Percentiles rank a stretch among this genome's conserved stretches.
Evolutionary conservation across 2,113 vertebrate species (phyloP).

Genomic region (Rhinoderma darwinii): DNA sequence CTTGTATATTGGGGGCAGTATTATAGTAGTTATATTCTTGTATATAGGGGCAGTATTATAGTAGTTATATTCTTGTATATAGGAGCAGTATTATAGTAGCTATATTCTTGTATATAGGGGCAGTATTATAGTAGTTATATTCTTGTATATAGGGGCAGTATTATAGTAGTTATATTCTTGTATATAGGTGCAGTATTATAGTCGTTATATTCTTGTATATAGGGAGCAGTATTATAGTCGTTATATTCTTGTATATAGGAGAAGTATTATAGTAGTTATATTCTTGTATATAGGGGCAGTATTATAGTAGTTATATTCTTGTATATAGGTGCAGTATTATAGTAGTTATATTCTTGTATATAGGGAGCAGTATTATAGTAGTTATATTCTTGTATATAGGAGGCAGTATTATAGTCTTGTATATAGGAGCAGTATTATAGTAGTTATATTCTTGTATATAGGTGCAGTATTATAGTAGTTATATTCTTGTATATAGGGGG

Average conservation of each 20-base stretch:
- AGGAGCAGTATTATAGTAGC: background rate
- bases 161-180: background rate
- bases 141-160: background rate
- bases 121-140: background rate
- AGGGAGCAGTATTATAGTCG: too few species aligned
- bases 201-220: too few species aligned
- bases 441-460: background rate
- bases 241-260: too few species aligned
- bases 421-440: background rate
- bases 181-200: background rate
- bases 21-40: conserved; percentile 2
- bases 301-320: too few species aligned
- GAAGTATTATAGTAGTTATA: too few species aligned
- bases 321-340: too few species aligned
- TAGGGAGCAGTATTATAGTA: too few species aligned
- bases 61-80: too few species aligned
- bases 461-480: background rate
- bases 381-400: too few species aligned
- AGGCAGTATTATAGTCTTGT: background rate
- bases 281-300: too few species aligned
- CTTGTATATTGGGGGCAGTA: background rate
- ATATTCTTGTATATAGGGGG: background rate
- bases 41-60: background rate
- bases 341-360: too few species aligned
- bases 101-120: background rate